Evolutionary conservation across 2,888 invertebrate species (phyloP).

Genomic region (Drosophila macrospina): DNA sequence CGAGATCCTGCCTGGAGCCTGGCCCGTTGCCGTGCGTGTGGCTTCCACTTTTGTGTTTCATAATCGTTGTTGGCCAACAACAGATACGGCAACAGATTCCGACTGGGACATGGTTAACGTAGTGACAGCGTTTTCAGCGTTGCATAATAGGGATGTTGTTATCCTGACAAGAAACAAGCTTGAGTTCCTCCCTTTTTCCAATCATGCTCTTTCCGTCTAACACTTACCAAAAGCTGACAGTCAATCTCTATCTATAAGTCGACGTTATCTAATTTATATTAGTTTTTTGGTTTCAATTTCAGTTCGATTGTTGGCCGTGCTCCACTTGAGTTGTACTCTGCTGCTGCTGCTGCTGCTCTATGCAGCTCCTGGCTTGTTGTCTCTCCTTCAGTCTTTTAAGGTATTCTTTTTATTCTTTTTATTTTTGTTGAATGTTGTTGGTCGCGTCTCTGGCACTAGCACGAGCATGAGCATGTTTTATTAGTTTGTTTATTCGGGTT

Average conservation of each 20-base stretch:
- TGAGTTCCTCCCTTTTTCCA: not conserved
- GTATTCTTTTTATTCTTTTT: slow-evolving; percentile 35
- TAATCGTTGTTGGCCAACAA: slow-evolving; percentile 64
- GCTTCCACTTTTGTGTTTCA: slow-evolving; percentile 75
- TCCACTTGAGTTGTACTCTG: slow-evolving; percentile 27
- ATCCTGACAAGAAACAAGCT: slow-evolving; percentile 10
- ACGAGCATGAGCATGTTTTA: slow-evolving; percentile 77
- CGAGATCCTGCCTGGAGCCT: slow-evolving; percentile 43
- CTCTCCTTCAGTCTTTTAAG: slow-evolving; percentile 54
- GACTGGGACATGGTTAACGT: slow-evolving; percentile 49
- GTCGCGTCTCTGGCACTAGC: slow-evolving; percentile 32
- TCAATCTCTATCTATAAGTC: not conserved
- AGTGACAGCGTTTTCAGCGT: slow-evolving; percentile 30
- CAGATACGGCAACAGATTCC: slow-evolving; percentile 37
- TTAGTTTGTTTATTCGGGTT: slow-evolving; percentile 86
- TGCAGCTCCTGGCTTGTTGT: slow-evolving; percentile 50
- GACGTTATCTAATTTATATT: slow-evolving; percentile 48
- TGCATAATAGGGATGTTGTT: slow-evolving; percentile 67
- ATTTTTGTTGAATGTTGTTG: slow-evolving; percentile 28
- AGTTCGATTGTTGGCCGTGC: slow-evolving; percentile 20
- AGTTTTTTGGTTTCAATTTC: slow-evolving; percentile 23
- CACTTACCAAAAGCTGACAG: slow-evolving; percentile 15
- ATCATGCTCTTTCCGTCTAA: not conserved
- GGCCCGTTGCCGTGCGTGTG: slow-evolving; percentile 60
- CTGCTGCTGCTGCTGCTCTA: slow-evolving; percentile 29